A percentile compares a stretch with the other conserved stretches of the same genome.
Evolutionary conservation across 2,797 vertebrate species (phyloP).

Genomic region (Semaprochilodus insignis): DNA sequence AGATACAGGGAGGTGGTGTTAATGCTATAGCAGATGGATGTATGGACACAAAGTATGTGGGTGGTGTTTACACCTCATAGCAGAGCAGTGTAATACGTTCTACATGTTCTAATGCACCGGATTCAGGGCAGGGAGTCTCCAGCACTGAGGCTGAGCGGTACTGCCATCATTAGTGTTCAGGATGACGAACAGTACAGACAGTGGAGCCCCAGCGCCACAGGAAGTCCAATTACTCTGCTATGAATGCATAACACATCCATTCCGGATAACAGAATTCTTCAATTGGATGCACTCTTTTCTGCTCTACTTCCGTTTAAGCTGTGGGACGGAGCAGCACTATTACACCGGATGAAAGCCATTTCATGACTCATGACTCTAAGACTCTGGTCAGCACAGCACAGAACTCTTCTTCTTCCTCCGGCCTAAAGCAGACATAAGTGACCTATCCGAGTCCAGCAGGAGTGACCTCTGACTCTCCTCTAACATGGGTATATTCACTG

Average conservation of each 20-base stretch:
- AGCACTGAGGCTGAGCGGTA: not conserved
- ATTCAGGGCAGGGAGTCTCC: not conserved
- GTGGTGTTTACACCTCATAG: not conserved
- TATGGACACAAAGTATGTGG: not conserved
- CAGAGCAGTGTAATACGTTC: not conserved
- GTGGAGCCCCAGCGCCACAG: not conserved
- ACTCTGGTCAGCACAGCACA: not conserved
- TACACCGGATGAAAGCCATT: not conserved
- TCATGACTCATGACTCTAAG: no score
- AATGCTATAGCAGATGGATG: no score
- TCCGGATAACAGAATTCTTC: not conserved
- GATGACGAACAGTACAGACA: not conserved
- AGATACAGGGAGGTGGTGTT: no score
- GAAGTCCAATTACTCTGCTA: constrained; percentile 2
- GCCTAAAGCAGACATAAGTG: not conserved
- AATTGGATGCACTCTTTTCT: not conserved
- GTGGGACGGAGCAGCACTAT: not conserved
- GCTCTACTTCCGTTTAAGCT: not conserved
- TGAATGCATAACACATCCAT: constrained; percentile 9
- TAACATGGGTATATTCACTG: not conserved
- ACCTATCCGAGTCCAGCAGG: not conserved
- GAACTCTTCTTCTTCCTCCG: not conserved
- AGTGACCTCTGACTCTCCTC: not conserved
- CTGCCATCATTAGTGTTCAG: not conserved
- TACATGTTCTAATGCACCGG: not conserved